Evolutionary conservation across 2,888 invertebrate genomes (phyloP).

Genomic region (Ferrisia virgata): DNA sequence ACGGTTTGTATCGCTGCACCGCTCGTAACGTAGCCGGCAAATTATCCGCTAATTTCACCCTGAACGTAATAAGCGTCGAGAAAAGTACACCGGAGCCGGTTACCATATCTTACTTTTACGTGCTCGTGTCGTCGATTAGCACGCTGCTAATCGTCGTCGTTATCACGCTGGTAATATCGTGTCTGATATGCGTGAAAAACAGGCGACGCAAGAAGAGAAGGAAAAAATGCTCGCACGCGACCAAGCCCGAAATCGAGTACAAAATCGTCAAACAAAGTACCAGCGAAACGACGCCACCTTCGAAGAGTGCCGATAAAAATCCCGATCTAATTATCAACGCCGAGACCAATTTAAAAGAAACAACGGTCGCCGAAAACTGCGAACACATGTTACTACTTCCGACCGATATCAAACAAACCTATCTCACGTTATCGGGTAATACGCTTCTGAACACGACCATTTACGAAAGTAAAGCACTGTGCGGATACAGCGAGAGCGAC

Average conservation of each 20-base stretch:
- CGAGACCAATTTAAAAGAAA: background rate
- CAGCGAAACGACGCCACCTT: background rate
- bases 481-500: background rate
- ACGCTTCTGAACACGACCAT: constrained; percentile 34
- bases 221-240: background rate
- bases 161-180: constrained; percentile 1
- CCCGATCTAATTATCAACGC: constrained; percentile 40
- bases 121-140: constrained; percentile 38
- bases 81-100: constrained; percentile 19
- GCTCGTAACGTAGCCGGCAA: constrained; percentile 85
- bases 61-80: constrained; percentile 60
- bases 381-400: background rate
- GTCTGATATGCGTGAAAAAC: background rate
- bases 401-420: constrained; percentile 9
- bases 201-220: background rate
- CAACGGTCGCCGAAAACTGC: background rate
- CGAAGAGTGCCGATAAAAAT: background rate
- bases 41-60: constrained; percentile 75
- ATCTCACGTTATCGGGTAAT: constrained; percentile 4
- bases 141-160: constrained; percentile 20
- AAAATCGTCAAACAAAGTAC: constrained; percentile 28
- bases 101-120: constrained; percentile 28
- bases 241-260: background rate
- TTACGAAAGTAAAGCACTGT: constrained; percentile 7
- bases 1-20: constrained; percentile 80